phyloP scores from a whole-genome alignment of 2,888 invertebrate species.

The Tetropium fuscum region DNA sequence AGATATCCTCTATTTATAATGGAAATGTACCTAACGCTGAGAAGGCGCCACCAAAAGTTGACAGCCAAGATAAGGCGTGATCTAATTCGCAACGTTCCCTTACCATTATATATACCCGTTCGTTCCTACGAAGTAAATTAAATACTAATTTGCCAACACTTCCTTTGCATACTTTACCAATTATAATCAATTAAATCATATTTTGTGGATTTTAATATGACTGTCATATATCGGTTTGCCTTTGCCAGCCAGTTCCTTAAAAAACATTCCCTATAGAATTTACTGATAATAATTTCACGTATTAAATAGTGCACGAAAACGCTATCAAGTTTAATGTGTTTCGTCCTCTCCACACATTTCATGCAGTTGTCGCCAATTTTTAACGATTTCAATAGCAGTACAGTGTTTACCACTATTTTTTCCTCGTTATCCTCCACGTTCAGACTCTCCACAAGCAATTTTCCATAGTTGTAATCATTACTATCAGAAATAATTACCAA shows the following conservation, averaged over 20 bases:
- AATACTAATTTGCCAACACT: not conserved
- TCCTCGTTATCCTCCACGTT: constrained; percentile 3
- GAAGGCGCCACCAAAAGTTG: constrained; percentile 96
- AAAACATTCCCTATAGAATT: constrained; percentile 49
- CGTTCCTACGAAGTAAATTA: constrained; percentile 64
- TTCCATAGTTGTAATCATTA: constrained; percentile 34
- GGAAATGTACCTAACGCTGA: constrained; percentile 75
- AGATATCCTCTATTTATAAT: not conserved
- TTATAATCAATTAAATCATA: constrained; percentile 77
- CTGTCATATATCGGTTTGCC: constrained; percentile 1
- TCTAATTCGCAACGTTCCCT: constrained; percentile 82
- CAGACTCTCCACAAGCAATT: constrained; percentile 24
- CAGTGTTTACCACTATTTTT: not conserved
- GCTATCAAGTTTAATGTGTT: constrained; percentile 48
- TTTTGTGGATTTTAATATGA: constrained; percentile 68
- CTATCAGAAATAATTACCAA: constrained; percentile 29
- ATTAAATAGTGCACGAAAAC: constrained; percentile 57
- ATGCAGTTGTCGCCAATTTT: too few species aligned
- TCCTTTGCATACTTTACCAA: constrained; percentile 68
- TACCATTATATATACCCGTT: constrained; percentile 66
- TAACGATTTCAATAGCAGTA: too few species aligned
- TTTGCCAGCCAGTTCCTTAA: constrained; percentile 30
- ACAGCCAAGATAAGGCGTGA: constrained; percentile 92
- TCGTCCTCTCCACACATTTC: constrained; percentile 8
- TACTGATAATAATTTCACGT: constrained; percentile 53